Base-by-base conservation (phyloP, 2,113 vertebrate species). In the Lepus timidus region DNA sequence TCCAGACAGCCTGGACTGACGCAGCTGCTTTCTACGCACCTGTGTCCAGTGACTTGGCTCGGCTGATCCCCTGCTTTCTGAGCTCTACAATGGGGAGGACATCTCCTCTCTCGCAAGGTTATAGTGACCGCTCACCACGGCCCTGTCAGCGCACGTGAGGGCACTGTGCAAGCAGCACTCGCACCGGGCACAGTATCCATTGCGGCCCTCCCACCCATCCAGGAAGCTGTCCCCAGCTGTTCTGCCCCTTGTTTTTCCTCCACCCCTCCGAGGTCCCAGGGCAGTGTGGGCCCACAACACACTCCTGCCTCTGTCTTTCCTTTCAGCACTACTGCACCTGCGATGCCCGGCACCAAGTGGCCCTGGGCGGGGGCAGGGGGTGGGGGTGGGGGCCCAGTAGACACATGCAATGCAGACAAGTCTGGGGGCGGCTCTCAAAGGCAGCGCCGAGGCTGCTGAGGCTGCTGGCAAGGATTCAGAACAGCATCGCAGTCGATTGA, bases 401-500 rank as follows among this genome's bases (percentile, higher is more conserved):
- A 70, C 44, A 70, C 0, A 0, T 51, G 31, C 68, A 19, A 20
- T 25, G 12, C 31, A 64, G n/a, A 23, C 61, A 27, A 19, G 49
- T 44, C 68, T 85, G 49, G 27, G 25, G 19, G 19, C 31, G 22
- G 87, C 25, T 86, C 20, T 86, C 51, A 65, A 75, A 95, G 52
- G 16, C 49, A 52, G 39, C 79, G 39, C 78, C 23, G 68, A 88
- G 88, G 74, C 86, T 80, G 17, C 90, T n/a, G 9, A 61, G 86
- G 55, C 19, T 58, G 55, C 55, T 58, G 55, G 14, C 55, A 64
- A 93, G 52, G 64, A 76, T 93, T 83, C 89, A 95, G 86, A 82
- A 14, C 3, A 4, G 55, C 1, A 3, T 84, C 84, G 78, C 58
- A 95, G 97, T 95, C 27, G 20, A 95, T 96, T 95, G 88, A 87